These are phyloP conservation scores for Pangasius krempfi DNA, from an alignment of 2,797 vertebrate genomes.

Conservation along the genomic window DNA sequence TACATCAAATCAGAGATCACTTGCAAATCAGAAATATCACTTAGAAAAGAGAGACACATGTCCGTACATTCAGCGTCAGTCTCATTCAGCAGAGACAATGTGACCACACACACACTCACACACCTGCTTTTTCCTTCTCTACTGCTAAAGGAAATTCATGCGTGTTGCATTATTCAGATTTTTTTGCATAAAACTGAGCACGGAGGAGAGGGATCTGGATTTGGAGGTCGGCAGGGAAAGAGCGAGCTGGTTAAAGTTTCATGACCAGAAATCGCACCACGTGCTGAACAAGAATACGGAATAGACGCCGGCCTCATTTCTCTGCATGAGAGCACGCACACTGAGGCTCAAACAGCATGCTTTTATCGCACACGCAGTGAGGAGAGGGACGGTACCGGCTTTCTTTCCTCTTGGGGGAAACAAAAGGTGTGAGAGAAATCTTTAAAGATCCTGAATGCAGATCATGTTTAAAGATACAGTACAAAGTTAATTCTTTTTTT, in stretches of 20 bases:
- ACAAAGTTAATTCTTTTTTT: neutral
- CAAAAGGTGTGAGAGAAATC: neutral
- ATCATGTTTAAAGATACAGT: neutral
- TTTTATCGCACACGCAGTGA: neutral
- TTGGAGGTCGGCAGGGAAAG: neutral
- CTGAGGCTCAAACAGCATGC: neutral
- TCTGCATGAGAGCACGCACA: neutral
- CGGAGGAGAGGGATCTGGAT: neutral
- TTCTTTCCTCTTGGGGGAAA: neutral
- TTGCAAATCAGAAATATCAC: neutral
- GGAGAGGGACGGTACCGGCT: neutral
- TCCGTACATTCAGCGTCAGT: neutral
- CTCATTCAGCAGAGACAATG: neutral
- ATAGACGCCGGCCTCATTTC: neutral
- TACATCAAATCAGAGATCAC: neutral
- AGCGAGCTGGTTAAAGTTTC: constrained; percentile 14
- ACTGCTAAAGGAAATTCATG: neutral
- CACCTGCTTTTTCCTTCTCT: neutral
- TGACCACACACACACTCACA: constrained; percentile 23
- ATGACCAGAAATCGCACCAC: constrained; percentile 7
- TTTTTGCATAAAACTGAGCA: constrained; percentile 14
- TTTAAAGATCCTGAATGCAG: neutral
- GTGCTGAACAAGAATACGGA: neutral
- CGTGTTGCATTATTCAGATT: constrained; percentile 19
- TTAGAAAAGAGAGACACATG: neutral